phyloP scores from a whole-genome alignment of 2,113 vertebrate species.

The Bubo blakistoni region DNA sequence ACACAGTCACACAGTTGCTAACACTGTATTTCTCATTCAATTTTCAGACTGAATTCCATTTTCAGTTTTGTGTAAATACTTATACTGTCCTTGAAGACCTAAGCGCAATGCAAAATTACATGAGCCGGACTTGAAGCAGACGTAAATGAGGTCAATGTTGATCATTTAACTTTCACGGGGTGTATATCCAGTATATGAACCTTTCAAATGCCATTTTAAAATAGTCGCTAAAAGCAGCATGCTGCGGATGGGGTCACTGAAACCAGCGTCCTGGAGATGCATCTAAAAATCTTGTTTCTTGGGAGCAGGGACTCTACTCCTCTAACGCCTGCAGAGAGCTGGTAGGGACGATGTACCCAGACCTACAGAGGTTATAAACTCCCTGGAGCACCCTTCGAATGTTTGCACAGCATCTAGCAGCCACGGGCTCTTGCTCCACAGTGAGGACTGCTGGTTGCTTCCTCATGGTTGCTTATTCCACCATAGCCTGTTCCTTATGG shows the following conservation, averaged over 20 bases:
- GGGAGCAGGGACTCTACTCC: background rate
- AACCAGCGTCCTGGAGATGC: background rate
- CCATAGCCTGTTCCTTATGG: background rate
- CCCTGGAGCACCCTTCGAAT: background rate
- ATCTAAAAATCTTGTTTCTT: background rate
- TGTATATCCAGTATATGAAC: background rate
- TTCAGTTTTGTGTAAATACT: background rate
- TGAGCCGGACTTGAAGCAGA: background rate
- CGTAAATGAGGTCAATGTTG: background rate
- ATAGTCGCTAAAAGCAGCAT: background rate
- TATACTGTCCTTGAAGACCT: background rate
- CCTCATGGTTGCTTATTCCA: background rate
- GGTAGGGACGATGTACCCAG: background rate
- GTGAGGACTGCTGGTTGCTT: background rate
- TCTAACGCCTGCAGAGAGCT: background rate
- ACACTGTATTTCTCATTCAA: background rate
- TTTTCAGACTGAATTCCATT: background rate
- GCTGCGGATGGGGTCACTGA: background rate
- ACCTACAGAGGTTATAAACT: background rate
- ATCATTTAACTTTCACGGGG: background rate
- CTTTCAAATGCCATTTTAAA: background rate
- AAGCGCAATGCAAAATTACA: background rate
- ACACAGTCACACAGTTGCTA: background rate
- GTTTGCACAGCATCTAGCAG: background rate
- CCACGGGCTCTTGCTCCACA: background rate